These are phyloP conservation scores for Sebastes reedi DNA, from an alignment of 2,797 vertebrate genomes.

Conservation along the genomic window DNA sequence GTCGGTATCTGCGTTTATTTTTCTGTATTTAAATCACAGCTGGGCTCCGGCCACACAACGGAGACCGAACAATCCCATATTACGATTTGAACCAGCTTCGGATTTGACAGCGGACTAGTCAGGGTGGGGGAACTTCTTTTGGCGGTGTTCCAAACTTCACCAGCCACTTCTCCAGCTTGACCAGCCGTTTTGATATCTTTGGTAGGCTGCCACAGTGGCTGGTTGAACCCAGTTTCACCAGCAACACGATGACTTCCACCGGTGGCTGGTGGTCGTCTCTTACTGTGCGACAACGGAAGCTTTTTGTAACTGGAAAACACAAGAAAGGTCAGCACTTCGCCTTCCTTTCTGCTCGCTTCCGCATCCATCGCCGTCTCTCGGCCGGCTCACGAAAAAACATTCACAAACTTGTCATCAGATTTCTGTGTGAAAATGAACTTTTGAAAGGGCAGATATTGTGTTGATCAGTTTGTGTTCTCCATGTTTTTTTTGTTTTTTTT, in stretches of 20 bases:
- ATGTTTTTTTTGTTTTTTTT: conserved; percentile 3
- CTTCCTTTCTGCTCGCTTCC: not conserved
- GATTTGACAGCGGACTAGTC: not conserved
- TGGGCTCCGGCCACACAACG: not conserved
- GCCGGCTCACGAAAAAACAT: conserved; percentile 23
- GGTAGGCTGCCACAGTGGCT: not conserved
- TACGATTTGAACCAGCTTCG: not conserved
- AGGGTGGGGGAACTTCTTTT: not conserved
- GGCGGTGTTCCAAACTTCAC: not conserved
- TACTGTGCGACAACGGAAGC: conserved; percentile 17
- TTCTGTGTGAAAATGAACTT: conserved; percentile 26
- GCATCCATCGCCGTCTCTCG: not conserved
- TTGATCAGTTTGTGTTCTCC: conserved; percentile 26
- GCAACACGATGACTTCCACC: not conserved
- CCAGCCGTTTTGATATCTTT: not conserved
- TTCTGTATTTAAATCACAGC: conserved; percentile 62
- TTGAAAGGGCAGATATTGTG: conserved; percentile 28
- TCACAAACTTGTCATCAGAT: conserved; percentile 28
- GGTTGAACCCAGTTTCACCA: not conserved
- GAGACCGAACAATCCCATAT: not conserved
- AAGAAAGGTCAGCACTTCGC: not conserved
- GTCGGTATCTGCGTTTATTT: conserved; percentile 41
- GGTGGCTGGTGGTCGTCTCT: not conserved
- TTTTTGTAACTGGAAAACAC: conserved; percentile 72
- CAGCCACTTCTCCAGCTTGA: not conserved